These are phyloP conservation scores for Paratilapia polleni DNA, from an alignment of 2,113 vertebrate species.

Conservation along the genomic window DNA sequence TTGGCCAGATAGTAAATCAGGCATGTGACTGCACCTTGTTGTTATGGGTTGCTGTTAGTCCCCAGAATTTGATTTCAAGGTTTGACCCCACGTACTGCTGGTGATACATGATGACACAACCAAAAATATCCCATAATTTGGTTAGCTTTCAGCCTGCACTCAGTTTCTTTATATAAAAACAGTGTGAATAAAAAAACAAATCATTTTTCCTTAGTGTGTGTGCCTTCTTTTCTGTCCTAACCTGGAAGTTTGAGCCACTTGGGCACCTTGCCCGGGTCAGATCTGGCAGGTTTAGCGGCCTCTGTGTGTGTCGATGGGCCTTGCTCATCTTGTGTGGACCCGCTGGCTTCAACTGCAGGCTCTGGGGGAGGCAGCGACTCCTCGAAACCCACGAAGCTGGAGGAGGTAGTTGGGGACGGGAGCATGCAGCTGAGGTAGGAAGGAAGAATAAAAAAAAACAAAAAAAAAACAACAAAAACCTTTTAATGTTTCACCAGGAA, in stretches of 20 bases:
- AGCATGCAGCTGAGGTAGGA: constrained; percentile 71
- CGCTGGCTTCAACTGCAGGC: neutral
- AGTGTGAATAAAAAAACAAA: neutral
- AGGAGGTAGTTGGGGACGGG: constrained; percentile 44
- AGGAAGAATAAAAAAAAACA: neutral
- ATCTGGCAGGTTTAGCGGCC: constrained; percentile 40
- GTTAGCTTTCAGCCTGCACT: neutral
- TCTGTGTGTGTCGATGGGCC: constrained; percentile 13
- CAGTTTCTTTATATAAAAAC: neutral
- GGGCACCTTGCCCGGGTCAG: constrained; percentile 77
- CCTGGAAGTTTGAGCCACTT: constrained; percentile 86
- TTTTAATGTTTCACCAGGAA: neutral
- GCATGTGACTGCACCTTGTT: neutral
- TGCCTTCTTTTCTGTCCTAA: constrained; percentile 39
- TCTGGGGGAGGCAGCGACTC: constrained; percentile 40
- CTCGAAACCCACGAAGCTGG: constrained; percentile 27
- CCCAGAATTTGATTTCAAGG: neutral
- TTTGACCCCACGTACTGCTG: neutral
- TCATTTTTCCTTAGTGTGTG: neutral
- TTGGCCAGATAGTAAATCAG: neutral
- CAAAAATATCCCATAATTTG: neutral
- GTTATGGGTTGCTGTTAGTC: neutral
- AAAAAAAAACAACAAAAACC: neutral
- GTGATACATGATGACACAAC: neutral
- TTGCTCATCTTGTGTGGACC: constrained; percentile 5